These are phyloP conservation scores for Orchesella flavescens DNA, from an alignment of 2,888 invertebrate genomes.

Conservation along the genomic window DNA sequence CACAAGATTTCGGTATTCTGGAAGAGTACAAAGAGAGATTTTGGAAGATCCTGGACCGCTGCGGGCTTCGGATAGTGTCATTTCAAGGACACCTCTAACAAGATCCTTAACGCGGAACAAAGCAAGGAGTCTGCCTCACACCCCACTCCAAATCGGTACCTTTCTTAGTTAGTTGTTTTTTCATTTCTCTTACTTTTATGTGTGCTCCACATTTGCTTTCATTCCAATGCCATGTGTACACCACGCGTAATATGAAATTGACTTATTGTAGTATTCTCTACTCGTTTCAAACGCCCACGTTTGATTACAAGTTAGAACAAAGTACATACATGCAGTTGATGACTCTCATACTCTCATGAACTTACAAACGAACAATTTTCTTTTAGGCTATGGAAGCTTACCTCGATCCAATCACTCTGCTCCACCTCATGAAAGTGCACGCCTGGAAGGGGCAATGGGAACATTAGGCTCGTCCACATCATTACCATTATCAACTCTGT, in stretches of 20 bases:
- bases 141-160: conserved; percentile 63
- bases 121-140: conserved; percentile 70
- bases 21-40: conserved; percentile 93
- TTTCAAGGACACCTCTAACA: conserved; percentile 73
- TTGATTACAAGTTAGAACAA: too few relatives aligned
- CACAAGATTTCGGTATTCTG: conserved; percentile 93
- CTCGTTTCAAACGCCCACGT: too few relatives aligned
- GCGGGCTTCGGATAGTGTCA: conserved; percentile 77
- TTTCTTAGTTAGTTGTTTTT: background rate
- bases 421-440: conserved; percentile 74
- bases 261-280: too few relatives aligned
- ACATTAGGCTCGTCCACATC: conserved; percentile 75
- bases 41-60: conserved; percentile 83
- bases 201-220: too few relatives aligned
- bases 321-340: too few relatives aligned
- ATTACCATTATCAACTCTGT: conserved; percentile 74
- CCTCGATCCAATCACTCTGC: conserved; percentile 89
- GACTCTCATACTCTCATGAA: too few relatives aligned
- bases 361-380: too few relatives aligned
- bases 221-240: background rate
- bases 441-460: conserved; percentile 74
- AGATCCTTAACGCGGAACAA: conserved; percentile 70
- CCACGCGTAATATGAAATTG: too few relatives aligned
- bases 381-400: conserved; percentile 86
- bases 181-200: background rate